Base-by-base conservation (phyloP, 2,888 invertebrate species). In the Chaitophorus viminalis region DNA sequence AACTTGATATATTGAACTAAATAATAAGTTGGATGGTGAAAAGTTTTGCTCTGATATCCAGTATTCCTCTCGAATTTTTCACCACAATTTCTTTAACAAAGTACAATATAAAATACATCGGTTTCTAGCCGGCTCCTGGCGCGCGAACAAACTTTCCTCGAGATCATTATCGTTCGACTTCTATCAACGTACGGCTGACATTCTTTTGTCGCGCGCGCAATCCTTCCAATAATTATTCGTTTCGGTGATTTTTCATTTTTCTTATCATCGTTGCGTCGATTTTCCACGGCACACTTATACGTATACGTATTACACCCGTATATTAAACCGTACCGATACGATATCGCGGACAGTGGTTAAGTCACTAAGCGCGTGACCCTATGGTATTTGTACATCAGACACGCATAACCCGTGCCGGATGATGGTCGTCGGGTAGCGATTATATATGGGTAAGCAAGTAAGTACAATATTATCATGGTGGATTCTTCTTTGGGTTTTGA, bases 1-100 rank as follows among this genome's bases (percentile, higher is more conserved):
- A 60, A 75, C 74, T 74, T 60, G 29, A 75, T 29, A 60, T 74
- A 75, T 75, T 33, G 54, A 75, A 75, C 36, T 36, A 74, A 83
- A 83, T 75, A 83, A 83, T 60, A 60, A 75, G 83, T 83, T 21
- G 14, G 36, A 60, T 60, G 54, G 36, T 36, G 54, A 83, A 83
- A 83, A 83, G 83, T 83, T 83, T 83, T 4, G n/a, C n/a, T 52
- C 33, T 36, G 31, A 72, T 82, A 82, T 82, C 82, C 33, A n/a
- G 82, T 25, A 52, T 74, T 82, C 11, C 54, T 36, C 36, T 74
- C 18, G 74, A 54, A 31, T 72, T 72, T n/a, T n/a, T 17, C 33
- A 72, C 72, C 33, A 82, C 36, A 36, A 54, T 74, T 54, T 74
- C 18, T 82, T 82, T 74, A 36, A 74, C n/a, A 54, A 74, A 54